Evolutionary conservation across 2,797 vertebrate genomes (phyloP).

Genomic region (Falco peregrinus): DNA sequence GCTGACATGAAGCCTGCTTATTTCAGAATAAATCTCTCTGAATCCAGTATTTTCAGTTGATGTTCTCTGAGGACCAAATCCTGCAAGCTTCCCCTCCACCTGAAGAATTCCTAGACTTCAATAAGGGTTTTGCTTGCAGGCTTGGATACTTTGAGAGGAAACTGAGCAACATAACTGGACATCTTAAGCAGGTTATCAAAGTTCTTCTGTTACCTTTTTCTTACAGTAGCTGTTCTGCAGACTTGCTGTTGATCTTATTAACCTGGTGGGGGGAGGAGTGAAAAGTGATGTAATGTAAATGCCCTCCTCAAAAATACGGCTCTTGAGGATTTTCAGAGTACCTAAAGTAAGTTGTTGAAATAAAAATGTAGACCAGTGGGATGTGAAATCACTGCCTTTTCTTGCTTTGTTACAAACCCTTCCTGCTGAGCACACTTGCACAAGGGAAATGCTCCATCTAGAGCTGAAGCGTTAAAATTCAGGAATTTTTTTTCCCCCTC

Average conservation of each 20-base stretch:
- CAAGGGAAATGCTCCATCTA: background rate
- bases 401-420: background rate
- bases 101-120: background rate
- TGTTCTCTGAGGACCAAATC: background rate
- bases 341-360: background rate
- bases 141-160: background rate
- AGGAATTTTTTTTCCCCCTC: fast-evolving
- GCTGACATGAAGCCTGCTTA: background rate
- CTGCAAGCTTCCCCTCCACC: background rate
- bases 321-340: background rate
- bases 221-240: background rate
- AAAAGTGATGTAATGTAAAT: background rate
- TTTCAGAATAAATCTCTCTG: background rate
- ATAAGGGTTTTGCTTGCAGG: background rate
- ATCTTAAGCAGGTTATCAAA: background rate
- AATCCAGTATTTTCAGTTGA: background rate
- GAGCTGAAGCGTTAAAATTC: background rate
- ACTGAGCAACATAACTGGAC: background rate
- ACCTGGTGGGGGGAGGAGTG: background rate
- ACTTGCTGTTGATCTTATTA: fast-evolving
- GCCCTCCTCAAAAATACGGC: background rate
- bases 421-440: background rate
- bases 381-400: background rate
- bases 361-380: background rate
- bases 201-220: background rate